Percentiles rank a stretch among this genome's conserved stretches.
Conservation (phyloP, 2,797 vertebrate species). For the Brachyrhaphis roseni region DNA sequence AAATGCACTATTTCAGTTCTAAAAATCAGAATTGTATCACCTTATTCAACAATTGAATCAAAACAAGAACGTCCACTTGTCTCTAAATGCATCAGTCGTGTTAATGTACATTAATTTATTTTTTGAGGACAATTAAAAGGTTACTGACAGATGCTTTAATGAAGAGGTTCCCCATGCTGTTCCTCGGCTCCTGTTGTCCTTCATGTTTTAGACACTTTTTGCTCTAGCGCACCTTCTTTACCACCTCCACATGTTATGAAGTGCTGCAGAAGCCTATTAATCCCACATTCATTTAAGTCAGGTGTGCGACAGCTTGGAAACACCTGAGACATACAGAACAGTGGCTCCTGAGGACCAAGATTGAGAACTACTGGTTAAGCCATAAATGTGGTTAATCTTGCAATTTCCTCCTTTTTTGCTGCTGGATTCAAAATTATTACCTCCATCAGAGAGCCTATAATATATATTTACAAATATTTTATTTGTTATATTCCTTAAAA, state of each 20-base stretch:
- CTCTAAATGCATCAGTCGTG: not conserved
- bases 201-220: not conserved
- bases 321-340: not conserved
- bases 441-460: not conserved
- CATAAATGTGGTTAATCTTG: not conserved
- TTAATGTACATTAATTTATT: not conserved
- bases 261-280: not conserved
- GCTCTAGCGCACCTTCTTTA: not conserved
- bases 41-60: not conserved
- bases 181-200: not conserved
- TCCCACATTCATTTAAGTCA: not conserved
- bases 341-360: not conserved
- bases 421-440: not conserved
- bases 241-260: not conserved
- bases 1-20: not conserved
- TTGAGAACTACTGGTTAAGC: not conserved
- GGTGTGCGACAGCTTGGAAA: not conserved
- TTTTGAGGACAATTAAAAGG: not conserved
- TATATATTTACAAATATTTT: not conserved
- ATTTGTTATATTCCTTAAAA: not conserved
- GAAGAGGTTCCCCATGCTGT: not conserved
- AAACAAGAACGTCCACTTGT: not conserved
- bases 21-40: not conserved
- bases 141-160: not conserved
- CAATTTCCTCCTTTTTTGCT: not conserved